A percentile compares a stretch with the other conserved stretches of the same genome.
These are phyloP conservation scores for Oryzaephilus surinamensis DNA, from an alignment of 1,140 invertebrate genomes.

Conservation along the genomic window DNA sequence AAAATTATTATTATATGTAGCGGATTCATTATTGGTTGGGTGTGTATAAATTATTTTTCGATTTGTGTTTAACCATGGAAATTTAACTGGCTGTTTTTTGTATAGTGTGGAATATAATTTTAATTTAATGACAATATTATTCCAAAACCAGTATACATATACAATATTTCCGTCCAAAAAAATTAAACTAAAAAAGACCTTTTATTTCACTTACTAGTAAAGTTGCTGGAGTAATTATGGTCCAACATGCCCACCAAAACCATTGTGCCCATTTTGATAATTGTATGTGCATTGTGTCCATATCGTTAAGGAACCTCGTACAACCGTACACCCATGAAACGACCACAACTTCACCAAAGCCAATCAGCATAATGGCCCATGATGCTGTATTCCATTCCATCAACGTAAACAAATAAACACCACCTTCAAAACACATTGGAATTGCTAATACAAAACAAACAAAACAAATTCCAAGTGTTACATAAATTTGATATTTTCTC, in stretches of 20 bases:
- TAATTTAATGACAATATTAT: no score
- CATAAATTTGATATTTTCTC: conserved; percentile 47
- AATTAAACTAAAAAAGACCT: not conserved
- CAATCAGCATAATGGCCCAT: conserved; percentile 71
- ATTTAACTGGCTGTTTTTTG: no score
- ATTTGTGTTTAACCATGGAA: no score
- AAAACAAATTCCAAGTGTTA: conserved; percentile 49
- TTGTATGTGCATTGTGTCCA: conserved; percentile 41
- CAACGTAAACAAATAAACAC: conserved; percentile 63
- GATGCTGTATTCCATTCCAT: conserved; percentile 76
- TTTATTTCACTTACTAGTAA: conserved; percentile 45
- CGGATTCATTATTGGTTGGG: not conserved
- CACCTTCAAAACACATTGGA: conserved; percentile 59
- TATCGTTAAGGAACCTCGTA: conserved; percentile 43
- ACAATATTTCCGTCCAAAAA: not conserved
- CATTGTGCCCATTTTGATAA: conserved; percentile 37
- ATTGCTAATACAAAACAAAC: conserved; percentile 52
- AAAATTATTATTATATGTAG: not conserved
- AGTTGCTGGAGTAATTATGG: conserved; percentile 41
- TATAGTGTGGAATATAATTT: no score
- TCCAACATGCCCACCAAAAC: conserved; percentile 50
- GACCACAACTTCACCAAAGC: conserved; percentile 54
- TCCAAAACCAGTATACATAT: no score
- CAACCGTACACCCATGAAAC: conserved; percentile 65
- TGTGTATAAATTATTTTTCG: not conserved